Base-by-base conservation (phyloP, 2,888 invertebrate species). In the Coremacera marginata region DNA sequence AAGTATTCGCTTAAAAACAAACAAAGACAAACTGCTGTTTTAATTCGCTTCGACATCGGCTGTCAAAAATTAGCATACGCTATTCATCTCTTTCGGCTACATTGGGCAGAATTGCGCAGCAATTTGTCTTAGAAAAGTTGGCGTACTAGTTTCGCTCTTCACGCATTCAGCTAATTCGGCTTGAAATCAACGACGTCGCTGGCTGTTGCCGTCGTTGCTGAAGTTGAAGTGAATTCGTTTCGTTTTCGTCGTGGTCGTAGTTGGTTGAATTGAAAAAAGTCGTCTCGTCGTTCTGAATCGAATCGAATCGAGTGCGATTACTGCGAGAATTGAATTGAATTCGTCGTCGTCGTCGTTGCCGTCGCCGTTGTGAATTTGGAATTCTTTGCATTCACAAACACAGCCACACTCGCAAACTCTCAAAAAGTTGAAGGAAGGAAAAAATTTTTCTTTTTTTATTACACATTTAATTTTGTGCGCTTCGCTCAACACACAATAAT, bases 401-500 rank as follows among this genome's bases (percentile, higher is more conserved):
- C 37, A 74, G 74, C 57, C 55, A 68, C 76, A 71, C 68, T 73
- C 63, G 76, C 72, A 65, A 71, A 74, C 65, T 55, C 68, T 67
- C 31, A 8, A 68, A 67, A 27, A 63, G 44, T 44, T 65, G 52
- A 65, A 74, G 52, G 77, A 76, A 80, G 80, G 77, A 80, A n/a
- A 81, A 79, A 79, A 78, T 77, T 77, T 77, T 76, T 78, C 62
- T 77, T 79, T 80, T 81, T 82, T 79, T 80, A 55, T 79, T 81
- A 82, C 78, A 81, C 79, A 81, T 82, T 81, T 80, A 79, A 80
- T 79, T 81, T 80, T 80, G 82, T 81, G 80, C 82, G 81, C 80
- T 82, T 78, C 81, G 82, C 82, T 82, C 80, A 77, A 81, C 81
- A 84, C 80, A 83, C 82, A 83, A 79, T 77, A 85, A 87, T 87